Evolutionary conservation across 2,113 vertebrate genomes (phyloP).

Genomic region (Antechinus stuartii): DNA sequence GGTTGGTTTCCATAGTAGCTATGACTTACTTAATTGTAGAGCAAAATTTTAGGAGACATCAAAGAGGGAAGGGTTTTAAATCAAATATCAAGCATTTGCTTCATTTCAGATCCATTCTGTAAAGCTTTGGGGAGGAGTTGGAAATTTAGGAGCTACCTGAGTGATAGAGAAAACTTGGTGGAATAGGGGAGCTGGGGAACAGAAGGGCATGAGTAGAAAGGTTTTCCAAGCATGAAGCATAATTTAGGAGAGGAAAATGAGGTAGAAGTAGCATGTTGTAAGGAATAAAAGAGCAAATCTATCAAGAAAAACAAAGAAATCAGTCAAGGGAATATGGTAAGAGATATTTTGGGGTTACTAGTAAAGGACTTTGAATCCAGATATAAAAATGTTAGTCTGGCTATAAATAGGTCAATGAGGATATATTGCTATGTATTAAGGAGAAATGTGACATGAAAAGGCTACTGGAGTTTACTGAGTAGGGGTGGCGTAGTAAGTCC

Average conservation of each 20-base stretch:
- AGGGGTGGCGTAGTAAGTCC: too few species aligned
- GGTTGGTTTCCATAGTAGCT: constrained; percentile 29
- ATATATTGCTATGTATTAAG: too few species aligned
- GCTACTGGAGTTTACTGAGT: too few species aligned
- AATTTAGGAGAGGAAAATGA: not conserved
- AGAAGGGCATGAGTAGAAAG: not conserved
- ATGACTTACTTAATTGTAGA: constrained; percentile 33
- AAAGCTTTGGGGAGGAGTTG: not conserved
- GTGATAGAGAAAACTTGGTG: not conserved
- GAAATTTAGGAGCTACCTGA: not conserved
- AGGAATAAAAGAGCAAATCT: constrained; percentile 2
- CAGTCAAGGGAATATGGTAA: not conserved
- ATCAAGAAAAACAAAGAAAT: not conserved
- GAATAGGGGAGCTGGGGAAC: not conserved
- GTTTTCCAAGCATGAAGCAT: not conserved
- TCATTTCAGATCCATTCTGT: constrained; percentile 4
- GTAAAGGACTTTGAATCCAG: not conserved
- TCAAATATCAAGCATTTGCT: not conserved
- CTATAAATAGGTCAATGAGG: not conserved
- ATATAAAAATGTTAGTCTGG: not conserved
- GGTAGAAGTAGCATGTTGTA: not conserved
- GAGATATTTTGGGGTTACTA: not conserved
- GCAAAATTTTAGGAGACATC: not conserved
- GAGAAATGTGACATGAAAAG: not conserved
- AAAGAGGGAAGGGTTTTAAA: not conserved